Conservation (phyloP, 2,113 vertebrate genomes). For the Accipiter cooperii region DNA sequence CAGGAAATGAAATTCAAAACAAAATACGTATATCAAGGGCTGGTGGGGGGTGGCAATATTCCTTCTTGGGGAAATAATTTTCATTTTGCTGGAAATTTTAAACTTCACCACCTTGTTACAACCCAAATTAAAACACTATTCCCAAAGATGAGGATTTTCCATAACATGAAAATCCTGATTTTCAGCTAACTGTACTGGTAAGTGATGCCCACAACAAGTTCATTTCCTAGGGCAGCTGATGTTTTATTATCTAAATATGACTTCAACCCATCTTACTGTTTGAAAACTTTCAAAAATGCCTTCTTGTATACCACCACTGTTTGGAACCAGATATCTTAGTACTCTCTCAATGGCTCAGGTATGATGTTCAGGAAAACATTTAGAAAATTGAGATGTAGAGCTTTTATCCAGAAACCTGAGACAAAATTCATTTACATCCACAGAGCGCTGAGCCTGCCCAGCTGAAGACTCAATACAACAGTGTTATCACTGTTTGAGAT, state of each 20-base stretch:
- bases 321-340: neutral
- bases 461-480: neutral
- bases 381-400: neutral
- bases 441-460: neutral
- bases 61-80: neutral
- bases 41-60: neutral
- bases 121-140: neutral
- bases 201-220: neutral
- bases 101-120: neutral
- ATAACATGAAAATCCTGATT: neutral
- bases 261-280: neutral
- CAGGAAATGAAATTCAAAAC: neutral
- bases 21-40: rapidly evolving
- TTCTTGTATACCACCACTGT: neutral
- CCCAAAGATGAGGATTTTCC: neutral
- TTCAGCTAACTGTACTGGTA: neutral
- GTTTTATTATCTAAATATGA: neutral
- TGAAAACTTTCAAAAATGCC: neutral
- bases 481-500: neutral
- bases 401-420: neutral
- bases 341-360: neutral
- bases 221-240: neutral
- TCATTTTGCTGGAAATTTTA: neutral
- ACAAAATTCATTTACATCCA: neutral
- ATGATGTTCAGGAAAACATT: neutral